Evolutionary conservation across 2,888 invertebrate species (phyloP).

Genomic region (Morinoia aosen): DNA sequence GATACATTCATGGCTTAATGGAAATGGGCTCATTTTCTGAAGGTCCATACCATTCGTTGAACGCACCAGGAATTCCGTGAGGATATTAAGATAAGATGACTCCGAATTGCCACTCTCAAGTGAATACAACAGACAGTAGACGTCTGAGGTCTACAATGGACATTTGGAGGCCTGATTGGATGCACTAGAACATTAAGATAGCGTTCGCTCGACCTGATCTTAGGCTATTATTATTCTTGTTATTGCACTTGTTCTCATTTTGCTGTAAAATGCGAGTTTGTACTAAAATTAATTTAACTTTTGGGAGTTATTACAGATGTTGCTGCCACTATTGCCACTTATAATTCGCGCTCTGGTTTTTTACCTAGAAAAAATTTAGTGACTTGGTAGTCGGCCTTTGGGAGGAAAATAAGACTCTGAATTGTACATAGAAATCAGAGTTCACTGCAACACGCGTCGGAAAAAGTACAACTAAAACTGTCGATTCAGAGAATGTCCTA

Average conservation of each 20-base stretch:
- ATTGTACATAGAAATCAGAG: neutral
- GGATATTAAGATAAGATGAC: conserved; percentile 52
- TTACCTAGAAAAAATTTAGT: neutral
- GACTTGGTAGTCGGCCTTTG: neutral
- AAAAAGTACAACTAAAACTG: neutral
- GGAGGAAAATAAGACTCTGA: neutral
- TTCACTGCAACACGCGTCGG: neutral
- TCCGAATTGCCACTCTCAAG: neutral
- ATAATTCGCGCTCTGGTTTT: neutral
- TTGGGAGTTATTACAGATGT: too few relatives aligned
- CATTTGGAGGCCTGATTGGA: neutral
- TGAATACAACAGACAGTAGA: conserved; percentile 21
- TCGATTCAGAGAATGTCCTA: neutral
- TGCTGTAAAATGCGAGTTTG: too few relatives aligned
- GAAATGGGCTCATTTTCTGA: conserved; percentile 44
- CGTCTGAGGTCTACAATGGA: conserved; percentile 1
- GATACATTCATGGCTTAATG: conserved; percentile 53
- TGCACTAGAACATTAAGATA: conserved; percentile 24
- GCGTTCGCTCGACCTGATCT: neutral
- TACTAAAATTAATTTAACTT: too few relatives aligned
- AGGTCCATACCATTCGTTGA: conserved; percentile 41
- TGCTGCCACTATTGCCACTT: neutral
- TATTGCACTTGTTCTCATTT: too few relatives aligned
- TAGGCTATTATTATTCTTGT: neutral
- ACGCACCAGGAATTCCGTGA: conserved; percentile 20